A percentile compares a stretch with the other conserved stretches of the same genome.
Evolutionary conservation across 2,113 vertebrate species (phyloP).

Genomic region (Cyphomyrus plagiostoma): DNA sequence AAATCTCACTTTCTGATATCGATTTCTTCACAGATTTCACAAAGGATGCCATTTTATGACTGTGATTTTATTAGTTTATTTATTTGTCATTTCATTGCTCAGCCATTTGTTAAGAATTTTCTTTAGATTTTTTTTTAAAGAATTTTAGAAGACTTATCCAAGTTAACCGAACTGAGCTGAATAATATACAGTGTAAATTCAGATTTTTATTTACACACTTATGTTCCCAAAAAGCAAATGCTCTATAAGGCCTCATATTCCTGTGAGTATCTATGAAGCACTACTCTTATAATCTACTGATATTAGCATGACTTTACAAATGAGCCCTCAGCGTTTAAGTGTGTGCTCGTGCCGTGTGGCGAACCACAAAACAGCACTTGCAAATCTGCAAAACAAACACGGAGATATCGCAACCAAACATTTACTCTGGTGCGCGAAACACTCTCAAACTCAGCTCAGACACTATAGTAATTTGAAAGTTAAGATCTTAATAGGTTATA

Average conservation of each 20-base stretch:
- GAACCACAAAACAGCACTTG: slow-evolving; percentile 58
- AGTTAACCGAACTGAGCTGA: neutral
- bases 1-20: neutral
- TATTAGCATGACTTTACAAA: slow-evolving; percentile 50
- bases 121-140: neutral
- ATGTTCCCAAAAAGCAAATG: neutral
- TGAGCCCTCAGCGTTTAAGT: slow-evolving; percentile 57
- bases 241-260: neutral
- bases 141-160: neutral
- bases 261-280: neutral
- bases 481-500: slow-evolving; percentile 19
- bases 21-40: neutral
- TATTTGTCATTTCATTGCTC: neutral
- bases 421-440: slow-evolving; percentile 53
- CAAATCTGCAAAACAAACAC: slow-evolving; percentile 58
- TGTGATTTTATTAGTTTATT: neutral
- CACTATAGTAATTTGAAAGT: neutral
- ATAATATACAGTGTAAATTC: neutral
- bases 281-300: slow-evolving; percentile 31
- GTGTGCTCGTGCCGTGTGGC: slow-evolving; percentile 48
- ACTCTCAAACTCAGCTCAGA: slow-evolving; percentile 47
- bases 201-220: neutral
- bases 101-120: neutral
- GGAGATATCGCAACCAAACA: slow-evolving; percentile 46
- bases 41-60: neutral